Evolutionary conservation across 2,888 invertebrate species (phyloP).

Genomic region (Tanypteryx hageni): DNA sequence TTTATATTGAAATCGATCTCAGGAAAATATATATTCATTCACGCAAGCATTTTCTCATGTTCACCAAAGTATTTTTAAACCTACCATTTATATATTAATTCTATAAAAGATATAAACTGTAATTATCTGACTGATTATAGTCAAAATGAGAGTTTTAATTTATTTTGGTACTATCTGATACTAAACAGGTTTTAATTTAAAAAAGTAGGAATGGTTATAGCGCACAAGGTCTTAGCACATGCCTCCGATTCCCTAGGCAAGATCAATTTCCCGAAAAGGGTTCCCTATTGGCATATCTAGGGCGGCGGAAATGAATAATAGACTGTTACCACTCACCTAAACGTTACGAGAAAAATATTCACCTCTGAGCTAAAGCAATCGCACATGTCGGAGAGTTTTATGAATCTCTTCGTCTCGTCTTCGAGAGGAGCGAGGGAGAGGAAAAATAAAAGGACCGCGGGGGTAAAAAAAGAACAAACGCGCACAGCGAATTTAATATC

Average conservation of each 20-base stretch:
- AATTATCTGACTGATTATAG: too few species aligned
- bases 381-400: neutral
- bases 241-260: neutral
- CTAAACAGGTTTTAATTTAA: too few species aligned
- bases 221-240: neutral
- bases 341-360: neutral
- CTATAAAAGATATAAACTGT: too few species aligned
- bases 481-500: neutral
- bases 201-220: too few species aligned
- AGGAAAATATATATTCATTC: too few species aligned
- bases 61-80: too few species aligned
- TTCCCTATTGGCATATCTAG: constrained; percentile 1
- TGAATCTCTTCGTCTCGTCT: neutral
- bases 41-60: too few species aligned
- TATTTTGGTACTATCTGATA: too few species aligned
- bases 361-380: constrained; percentile 12
- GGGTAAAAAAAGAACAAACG: neutral
- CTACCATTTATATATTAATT: too few species aligned
- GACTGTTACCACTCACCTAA: neutral
- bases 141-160: too few species aligned
- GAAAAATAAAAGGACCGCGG: neutral
- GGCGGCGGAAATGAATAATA: constrained; percentile 14
- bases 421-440: neutral
- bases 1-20: too few species aligned
- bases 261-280: neutral